Conservation (phyloP, 2,888 invertebrate species). For the Steinernema scapterisci region DNA sequence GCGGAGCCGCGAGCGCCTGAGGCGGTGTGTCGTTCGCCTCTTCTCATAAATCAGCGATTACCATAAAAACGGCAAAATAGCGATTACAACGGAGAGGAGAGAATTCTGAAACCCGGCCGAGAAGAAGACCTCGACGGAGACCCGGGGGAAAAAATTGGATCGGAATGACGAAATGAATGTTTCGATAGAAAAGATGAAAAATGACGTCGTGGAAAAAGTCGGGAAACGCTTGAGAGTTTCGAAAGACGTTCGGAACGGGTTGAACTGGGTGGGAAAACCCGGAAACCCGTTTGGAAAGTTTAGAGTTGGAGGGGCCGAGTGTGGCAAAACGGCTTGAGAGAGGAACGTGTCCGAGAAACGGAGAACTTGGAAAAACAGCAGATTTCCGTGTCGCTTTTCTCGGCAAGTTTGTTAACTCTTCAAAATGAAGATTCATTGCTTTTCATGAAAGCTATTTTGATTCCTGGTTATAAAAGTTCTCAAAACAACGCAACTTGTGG, state of each 20-base stretch:
- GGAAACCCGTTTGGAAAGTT: too few species aligned
- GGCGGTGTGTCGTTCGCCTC: constrained; percentile 10
- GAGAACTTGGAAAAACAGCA: too few species aligned
- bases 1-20: neutral
- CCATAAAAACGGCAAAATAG: constrained; percentile 29
- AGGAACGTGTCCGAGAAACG: too few species aligned
- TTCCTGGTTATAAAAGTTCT: neutral
- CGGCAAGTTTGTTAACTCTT: neutral
- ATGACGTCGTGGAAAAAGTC: constrained; percentile 9
- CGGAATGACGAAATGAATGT: constrained; percentile 9
- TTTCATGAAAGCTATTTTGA: neutral
- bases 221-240: neutral
- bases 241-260: neutral
- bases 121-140: neutral
- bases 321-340: too few species aligned
- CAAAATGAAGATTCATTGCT: neutral
- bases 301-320: too few species aligned
- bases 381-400: neutral
- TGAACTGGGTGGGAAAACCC: too few species aligned
- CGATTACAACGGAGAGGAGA: constrained; percentile 19
- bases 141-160: constrained; percentile 16
- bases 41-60: constrained; percentile 31
- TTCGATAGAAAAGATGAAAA: neutral
- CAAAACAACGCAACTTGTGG: too few species aligned
- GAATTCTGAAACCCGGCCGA: neutral